These are phyloP conservation scores for Axea sp. DNA, from an alignment of 2,888 invertebrate genomes.

Conservation along the genomic window DNA sequence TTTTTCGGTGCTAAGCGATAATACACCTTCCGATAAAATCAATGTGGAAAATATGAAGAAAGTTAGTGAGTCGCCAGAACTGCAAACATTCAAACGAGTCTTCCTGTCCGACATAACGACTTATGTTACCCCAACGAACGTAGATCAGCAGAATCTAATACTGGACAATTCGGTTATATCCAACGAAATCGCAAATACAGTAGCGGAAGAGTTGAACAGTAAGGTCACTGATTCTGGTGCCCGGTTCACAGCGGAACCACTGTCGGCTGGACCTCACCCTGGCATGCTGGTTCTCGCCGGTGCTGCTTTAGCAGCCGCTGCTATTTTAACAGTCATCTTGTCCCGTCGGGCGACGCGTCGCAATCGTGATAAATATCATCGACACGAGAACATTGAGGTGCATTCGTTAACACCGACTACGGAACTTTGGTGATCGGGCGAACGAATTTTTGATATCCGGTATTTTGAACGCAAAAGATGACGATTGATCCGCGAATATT, in stretches of 20 bases:
- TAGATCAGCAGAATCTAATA: not conserved
- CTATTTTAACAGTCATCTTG: constrained; percentile 80
- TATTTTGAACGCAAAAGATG: constrained; percentile 58
- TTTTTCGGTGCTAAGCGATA: too few species aligned
- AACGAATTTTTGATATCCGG: constrained; percentile 79
- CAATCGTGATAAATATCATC: constrained; percentile 72
- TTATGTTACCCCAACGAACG: not conserved
- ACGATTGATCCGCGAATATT: constrained; percentile 64
- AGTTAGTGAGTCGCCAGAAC: constrained; percentile 15
- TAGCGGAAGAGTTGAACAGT: constrained; percentile 73
- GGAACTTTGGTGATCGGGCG: constrained; percentile 84
- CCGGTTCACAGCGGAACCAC: constrained; percentile 67
- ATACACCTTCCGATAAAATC: constrained; percentile 18
- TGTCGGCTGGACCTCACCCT: constrained; percentile 79
- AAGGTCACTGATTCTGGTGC: constrained; percentile 72
- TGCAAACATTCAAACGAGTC: constrained; percentile 19
- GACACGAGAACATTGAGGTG: constrained; percentile 82
- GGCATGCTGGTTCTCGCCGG: constrained; percentile 82
- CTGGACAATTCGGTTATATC: constrained; percentile 66
- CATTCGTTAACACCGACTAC: constrained; percentile 82
- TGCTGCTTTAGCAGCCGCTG: constrained; percentile 81
- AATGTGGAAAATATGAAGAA: constrained; percentile 14
- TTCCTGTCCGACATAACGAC: constrained; percentile 21
- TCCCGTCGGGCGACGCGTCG: constrained; percentile 77
- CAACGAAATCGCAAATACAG: constrained; percentile 74